Conservation (phyloP, 1,140 invertebrate species). For the Stegodyphus mimosarum region DNA sequence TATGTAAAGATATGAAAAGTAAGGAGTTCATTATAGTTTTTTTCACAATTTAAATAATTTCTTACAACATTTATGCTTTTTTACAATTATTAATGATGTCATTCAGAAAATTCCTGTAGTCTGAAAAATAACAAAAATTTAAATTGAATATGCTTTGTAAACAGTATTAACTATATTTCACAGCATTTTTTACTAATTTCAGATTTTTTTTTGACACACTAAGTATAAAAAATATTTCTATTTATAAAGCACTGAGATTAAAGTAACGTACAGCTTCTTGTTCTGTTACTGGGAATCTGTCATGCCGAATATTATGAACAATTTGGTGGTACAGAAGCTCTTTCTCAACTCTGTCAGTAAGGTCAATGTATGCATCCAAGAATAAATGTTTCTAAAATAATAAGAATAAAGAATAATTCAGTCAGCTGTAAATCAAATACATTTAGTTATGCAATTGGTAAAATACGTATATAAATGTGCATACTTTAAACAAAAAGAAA, state of each 20-base stretch:
- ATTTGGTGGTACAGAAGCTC: slow-evolving; percentile 97
- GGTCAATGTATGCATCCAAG: slow-evolving; percentile 84
- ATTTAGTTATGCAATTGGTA: background rate
- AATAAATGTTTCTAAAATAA: slow-evolving; percentile 94
- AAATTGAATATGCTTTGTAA: too few relatives aligned
- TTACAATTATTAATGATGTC: too few relatives aligned
- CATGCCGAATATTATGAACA: slow-evolving; percentile 86
- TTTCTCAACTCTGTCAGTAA: slow-evolving; percentile 90
- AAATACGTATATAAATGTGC: background rate
- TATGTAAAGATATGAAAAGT: too few relatives aligned
- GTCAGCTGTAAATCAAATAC: background rate
- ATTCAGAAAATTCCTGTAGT: too few relatives aligned
- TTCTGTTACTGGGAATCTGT: slow-evolving; percentile 89
- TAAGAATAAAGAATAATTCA: background rate
- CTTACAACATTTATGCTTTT: too few relatives aligned
- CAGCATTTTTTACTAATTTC: too few relatives aligned
- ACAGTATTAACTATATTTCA: too few relatives aligned
- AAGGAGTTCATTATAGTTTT: too few relatives aligned
- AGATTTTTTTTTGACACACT: too few relatives aligned
- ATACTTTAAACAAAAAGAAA: slow-evolving; percentile 70
- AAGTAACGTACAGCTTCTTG: slow-evolving; percentile 86
- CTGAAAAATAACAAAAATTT: too few relatives aligned
- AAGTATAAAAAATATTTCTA: too few relatives aligned
- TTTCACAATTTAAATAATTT: too few relatives aligned
- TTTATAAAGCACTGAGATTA: background rate